These are phyloP conservation scores for Hololepta plana DNA, from an alignment of 2,888 invertebrate species.

Conservation along the genomic window DNA sequence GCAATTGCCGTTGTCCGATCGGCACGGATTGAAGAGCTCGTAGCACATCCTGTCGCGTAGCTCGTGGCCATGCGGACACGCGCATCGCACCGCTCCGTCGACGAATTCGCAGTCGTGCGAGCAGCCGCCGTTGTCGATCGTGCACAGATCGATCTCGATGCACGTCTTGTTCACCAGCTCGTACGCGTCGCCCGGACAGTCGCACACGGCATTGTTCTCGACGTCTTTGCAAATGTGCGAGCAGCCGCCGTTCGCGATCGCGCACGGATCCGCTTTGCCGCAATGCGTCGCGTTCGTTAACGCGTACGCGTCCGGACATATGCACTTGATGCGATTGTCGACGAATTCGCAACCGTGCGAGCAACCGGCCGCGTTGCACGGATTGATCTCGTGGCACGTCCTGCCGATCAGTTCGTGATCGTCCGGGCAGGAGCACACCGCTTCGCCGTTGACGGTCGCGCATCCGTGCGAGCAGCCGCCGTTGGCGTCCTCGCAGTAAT, in stretches of 20 bases:
- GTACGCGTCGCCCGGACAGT: slow-evolving; percentile 19
- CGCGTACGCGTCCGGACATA: slow-evolving; percentile 32
- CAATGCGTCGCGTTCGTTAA: slow-evolving; percentile 22
- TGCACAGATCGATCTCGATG: slow-evolving; percentile 16
- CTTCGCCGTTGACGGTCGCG: slow-evolving; percentile 16
- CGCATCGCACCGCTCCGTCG: slow-evolving; percentile 10
- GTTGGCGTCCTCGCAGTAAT: slow-evolving; percentile 28
- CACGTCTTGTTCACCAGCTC: slow-evolving; percentile 27
- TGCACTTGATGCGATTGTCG: slow-evolving; percentile 31
- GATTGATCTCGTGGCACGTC: slow-evolving; percentile 26
- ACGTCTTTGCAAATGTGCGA: slow-evolving; percentile 34
- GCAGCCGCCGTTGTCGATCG: slow-evolving; percentile 36
- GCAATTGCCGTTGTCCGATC: slow-evolving; percentile 22
- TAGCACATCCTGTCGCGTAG: slow-evolving; percentile 21
- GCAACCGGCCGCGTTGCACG: slow-evolving; percentile 35
- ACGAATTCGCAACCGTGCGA: slow-evolving; percentile 28
- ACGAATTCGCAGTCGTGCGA: slow-evolving; percentile 29
- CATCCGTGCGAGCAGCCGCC: slow-evolving; percentile 27
- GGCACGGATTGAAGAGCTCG: slow-evolving; percentile 24
- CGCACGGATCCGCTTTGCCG: slow-evolving; percentile 35
- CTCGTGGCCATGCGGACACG: slow-evolving; percentile 17
- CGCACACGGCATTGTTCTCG: slow-evolving; percentile 35
- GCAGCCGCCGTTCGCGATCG: slow-evolving; percentile 37
- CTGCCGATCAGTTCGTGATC: slow-evolving; percentile 13
- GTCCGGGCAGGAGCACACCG: slow-evolving; percentile 30